Percentiles rank a stretch among this genome's conserved stretches.
These are phyloP conservation scores for pig (Sus scrofa) DNA, from an alignment of 2,113 vertebrate species.

Conservation along the genomic window DNA sequence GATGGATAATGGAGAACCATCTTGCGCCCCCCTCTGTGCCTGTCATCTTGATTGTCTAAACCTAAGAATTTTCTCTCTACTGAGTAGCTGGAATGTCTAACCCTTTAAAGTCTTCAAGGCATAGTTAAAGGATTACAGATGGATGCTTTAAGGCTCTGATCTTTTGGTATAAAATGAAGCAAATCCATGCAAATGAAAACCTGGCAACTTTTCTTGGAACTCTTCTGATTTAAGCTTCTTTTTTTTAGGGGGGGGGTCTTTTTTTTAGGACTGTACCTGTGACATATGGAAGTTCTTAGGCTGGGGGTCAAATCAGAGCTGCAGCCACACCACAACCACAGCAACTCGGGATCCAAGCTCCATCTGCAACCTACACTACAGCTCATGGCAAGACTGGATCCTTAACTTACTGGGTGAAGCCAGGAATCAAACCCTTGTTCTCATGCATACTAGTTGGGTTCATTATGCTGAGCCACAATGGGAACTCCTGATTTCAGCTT, in stretches of 20 bases:
- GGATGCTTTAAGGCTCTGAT: slow-evolving; percentile 27
- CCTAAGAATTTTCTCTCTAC: neutral
- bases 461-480: too few relatives aligned
- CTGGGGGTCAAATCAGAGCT: too few relatives aligned
- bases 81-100: neutral
- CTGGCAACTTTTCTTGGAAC: slow-evolving; percentile 40
- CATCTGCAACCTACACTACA: too few relatives aligned
- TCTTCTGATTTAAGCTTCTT: neutral
- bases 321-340: too few relatives aligned
- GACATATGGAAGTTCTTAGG: too few relatives aligned
- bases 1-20: neutral
- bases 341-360: too few relatives aligned
- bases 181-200: slow-evolving; percentile 32
- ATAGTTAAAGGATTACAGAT: neutral
- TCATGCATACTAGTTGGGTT: too few relatives aligned
- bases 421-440: too few relatives aligned
- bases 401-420: too few relatives aligned
- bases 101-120: neutral
- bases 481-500: neutral
- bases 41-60: neutral
- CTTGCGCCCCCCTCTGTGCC: neutral
- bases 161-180: slow-evolving; percentile 43
- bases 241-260: too few relatives aligned
- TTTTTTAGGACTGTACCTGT: too few relatives aligned
- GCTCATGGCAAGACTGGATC: too few relatives aligned